Percentiles rank a stretch among this genome's conserved stretches.
These are phyloP conservation scores for Actenoides lindsayi DNA, from an alignment of 2,113 vertebrate genomes.

Conservation along the genomic window DNA sequence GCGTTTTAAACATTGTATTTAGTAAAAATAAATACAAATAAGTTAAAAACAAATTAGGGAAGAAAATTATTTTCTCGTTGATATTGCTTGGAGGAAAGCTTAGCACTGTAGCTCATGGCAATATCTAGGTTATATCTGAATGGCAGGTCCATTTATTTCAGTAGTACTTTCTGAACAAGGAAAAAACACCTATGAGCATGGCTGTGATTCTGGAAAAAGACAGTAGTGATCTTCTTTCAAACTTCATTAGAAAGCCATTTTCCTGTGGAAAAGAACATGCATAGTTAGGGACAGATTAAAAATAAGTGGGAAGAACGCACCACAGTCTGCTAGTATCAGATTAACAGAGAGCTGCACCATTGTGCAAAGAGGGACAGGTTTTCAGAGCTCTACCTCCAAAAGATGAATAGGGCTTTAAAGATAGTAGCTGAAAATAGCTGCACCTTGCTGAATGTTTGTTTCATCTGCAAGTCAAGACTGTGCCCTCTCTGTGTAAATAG, in stretches of 20 bases:
- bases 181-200: slow-evolving; percentile 42
- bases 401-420: slow-evolving; percentile 24
- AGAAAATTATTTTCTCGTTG: background rate
- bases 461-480: background rate
- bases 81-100: slow-evolving; percentile 21
- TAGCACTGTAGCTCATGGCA: background rate
- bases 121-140: background rate
- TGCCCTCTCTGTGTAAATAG: background rate
- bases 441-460: background rate
- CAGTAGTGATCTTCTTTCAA: slow-evolving; percentile 69
- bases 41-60: slow-evolving; percentile 27
- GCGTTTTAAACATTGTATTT: background rate
- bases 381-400: background rate
- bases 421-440: slow-evolving; percentile 4
- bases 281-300: background rate
- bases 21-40: slow-evolving; percentile 65
- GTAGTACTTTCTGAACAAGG: slow-evolving; percentile 67
- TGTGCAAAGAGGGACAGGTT: background rate
- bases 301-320: background rate
- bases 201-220: slow-evolving; percentile 63
- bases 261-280: slow-evolving; percentile 51
- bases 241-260: slow-evolving; percentile 74
- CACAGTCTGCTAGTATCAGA: background rate
- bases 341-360: background rate
- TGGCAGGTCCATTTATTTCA: slow-evolving; percentile 29